phyloP scores from a whole-genome alignment of 2,888 invertebrate species.

The Caenorhabditis drosophilae region DNA sequence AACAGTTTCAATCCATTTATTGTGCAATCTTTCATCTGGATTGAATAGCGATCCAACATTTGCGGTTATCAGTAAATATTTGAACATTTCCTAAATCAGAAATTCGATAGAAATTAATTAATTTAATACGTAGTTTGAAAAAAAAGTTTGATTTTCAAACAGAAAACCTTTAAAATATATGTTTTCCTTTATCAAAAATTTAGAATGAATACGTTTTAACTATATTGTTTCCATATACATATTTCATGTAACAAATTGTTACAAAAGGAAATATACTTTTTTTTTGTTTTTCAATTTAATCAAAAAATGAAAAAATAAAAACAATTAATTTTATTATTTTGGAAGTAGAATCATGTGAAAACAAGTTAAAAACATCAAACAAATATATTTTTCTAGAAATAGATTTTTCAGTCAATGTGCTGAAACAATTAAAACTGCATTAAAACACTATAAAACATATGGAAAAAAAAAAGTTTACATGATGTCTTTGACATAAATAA shows the following conservation, averaged over 20 bases:
- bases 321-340: background rate
- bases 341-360: background rate
- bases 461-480: too few species aligned
- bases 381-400: too few species aligned
- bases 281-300: background rate
- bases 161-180: background rate
- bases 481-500: too few species aligned
- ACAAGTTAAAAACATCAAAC: too few species aligned
- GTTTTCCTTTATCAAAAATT: too few species aligned
- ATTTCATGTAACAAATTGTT: too few species aligned
- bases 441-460: too few species aligned
- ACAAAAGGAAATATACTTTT: too few species aligned
- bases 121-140: background rate
- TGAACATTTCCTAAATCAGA: conserved; percentile 16
- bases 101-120: background rate
- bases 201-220: too few species aligned
- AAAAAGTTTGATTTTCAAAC: background rate
- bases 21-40: conserved; percentile 47
- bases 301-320: background rate
- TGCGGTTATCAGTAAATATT: conserved; percentile 61
- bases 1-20: conserved; percentile 46
- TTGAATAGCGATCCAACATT: conserved; percentile 68
- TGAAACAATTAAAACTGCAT: too few species aligned
- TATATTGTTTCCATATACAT: too few species aligned
- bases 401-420: too few species aligned